A percentile compares a stretch with the other conserved stretches of the same genome.
These are phyloP conservation scores for Sciurus carolinensis DNA, from an alignment of 2,797 vertebrate genomes.

Conservation along the genomic window DNA sequence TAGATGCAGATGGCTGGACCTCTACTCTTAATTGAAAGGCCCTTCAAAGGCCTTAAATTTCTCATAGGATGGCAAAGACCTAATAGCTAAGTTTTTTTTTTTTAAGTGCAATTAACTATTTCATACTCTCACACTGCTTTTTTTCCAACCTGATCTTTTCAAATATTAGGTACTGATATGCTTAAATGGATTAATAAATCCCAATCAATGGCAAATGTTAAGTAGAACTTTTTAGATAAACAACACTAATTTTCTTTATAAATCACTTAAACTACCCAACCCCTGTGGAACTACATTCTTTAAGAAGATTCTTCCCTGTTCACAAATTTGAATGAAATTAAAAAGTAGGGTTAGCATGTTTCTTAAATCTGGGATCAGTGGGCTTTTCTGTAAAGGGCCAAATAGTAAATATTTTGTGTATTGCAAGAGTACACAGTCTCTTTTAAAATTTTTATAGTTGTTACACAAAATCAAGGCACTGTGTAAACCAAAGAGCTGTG, in stretches of 20 bases:
- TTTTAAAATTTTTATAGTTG: background rate
- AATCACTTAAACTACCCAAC: background rate
- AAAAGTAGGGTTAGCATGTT: background rate
- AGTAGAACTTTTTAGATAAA: constrained; percentile 53
- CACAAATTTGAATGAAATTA: constrained; percentile 33
- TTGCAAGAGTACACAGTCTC: background rate
- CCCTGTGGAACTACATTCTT: background rate
- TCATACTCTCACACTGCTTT: background rate
- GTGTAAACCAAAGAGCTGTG: background rate
- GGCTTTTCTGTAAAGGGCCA: background rate
- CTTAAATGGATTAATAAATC: background rate
- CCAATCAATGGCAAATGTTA: constrained; percentile 4
- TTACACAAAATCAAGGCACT: constrained; percentile 20
- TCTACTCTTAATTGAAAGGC: background rate
- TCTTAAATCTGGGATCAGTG: background rate
- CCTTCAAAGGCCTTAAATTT: background rate
- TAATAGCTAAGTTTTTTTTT: background rate
- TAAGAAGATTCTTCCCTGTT: background rate
- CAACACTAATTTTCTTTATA: constrained; percentile 37
- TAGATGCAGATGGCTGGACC: background rate
- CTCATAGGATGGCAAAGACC: background rate
- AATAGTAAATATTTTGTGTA: background rate
- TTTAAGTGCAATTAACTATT: constrained; percentile 31
- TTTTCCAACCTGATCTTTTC: constrained; percentile 1
- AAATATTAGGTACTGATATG: constrained; percentile 33